A percentile compares a stretch with the other conserved stretches of the same genome.
phyloP scores from a whole-genome alignment of 2,113 vertebrate genomes.

The Onychostruthus taczanowskii region DNA sequence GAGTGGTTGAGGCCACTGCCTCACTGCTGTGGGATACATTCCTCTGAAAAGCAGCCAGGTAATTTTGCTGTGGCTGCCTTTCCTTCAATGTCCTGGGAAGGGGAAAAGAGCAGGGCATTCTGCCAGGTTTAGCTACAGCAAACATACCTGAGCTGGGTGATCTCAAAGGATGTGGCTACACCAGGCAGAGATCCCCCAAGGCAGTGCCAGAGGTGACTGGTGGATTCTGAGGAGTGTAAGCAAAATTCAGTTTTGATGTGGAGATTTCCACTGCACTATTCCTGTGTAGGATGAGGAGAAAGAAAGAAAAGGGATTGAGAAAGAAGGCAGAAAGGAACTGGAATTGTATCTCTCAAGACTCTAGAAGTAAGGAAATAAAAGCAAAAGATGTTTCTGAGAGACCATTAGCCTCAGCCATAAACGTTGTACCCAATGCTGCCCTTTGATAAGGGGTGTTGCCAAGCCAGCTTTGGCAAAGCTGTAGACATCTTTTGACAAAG shows the following conservation, averaged over 20 bases:
- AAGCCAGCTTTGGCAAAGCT: not conserved
- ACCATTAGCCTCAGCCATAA: not conserved
- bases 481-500: too few relatives aligned
- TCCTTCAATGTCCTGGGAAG: not conserved
- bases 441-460: not conserved
- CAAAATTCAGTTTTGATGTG: not conserved
- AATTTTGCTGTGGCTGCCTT: not conserved
- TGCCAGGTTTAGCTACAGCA: not conserved
- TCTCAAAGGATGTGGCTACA: not conserved
- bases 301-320: not conserved
- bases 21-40: not conserved
- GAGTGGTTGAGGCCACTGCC: constrained; percentile 2
- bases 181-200: not conserved
- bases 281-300: not conserved
- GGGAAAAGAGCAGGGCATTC: not conserved
- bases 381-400: not conserved
- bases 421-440: not conserved
- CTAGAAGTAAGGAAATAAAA: not conserved
- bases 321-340: not conserved
- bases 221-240: not conserved
- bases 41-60: constrained; percentile 38
- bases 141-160: not conserved
- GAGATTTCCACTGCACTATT: not conserved
- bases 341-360: not conserved
- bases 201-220: not conserved